These are phyloP conservation scores for Caligus rogercresseyi DNA, from an alignment of 1,140 invertebrate genomes.

Conservation along the genomic window DNA sequence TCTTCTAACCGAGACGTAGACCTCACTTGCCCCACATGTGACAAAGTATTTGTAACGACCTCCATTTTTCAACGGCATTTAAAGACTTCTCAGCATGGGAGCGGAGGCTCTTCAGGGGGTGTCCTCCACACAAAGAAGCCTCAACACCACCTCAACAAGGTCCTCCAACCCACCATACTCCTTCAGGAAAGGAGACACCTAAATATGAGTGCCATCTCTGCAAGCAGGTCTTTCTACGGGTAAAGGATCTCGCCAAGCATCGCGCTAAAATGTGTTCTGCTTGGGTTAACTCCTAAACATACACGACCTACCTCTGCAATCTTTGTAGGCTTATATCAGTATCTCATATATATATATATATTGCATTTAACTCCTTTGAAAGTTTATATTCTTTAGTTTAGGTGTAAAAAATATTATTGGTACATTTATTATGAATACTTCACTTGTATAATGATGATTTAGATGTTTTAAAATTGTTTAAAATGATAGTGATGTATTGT, in stretches of 20 bases:
- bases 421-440: too few relatives aligned
- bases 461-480: too few relatives aligned
- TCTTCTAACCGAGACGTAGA: not conserved
- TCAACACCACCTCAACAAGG: not conserved
- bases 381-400: too few relatives aligned
- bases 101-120: not conserved
- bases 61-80: constrained; percentile 17
- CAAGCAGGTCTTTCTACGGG: constrained; percentile 12
- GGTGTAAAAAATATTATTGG: too few relatives aligned
- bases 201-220: constrained; percentile 20
- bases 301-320: too few relatives aligned
- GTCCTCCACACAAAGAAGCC: not conserved
- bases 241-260: constrained; percentile 19
- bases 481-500: too few relatives aligned
- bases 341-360: too few relatives aligned
- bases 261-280: constrained; percentile 18
- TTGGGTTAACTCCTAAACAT: constrained; percentile 17
- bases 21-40: constrained; percentile 13
- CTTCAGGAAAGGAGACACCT: not conserved
- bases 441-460: too few relatives aligned
- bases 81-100: constrained; percentile 7
- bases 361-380: too few relatives aligned
- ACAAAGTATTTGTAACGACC: constrained; percentile 5
- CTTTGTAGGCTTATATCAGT: too few relatives aligned
- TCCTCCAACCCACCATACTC: constrained; percentile 1